phyloP scores from a whole-genome alignment of 2,797 vertebrate genomes.

The Anniella stebbinsi region DNA sequence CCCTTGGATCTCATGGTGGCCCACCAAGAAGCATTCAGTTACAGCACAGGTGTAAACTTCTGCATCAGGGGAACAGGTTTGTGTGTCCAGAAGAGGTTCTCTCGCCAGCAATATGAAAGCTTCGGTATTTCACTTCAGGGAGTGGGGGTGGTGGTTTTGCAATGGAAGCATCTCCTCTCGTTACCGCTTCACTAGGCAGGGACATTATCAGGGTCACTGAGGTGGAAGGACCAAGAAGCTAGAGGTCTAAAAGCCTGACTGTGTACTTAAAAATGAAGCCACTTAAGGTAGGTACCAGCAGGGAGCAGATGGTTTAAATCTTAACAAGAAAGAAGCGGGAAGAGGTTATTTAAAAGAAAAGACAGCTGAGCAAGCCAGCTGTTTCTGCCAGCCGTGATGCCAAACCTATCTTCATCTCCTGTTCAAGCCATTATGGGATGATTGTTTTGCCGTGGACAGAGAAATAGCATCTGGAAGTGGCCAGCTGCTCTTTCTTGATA shows the following conservation, averaged over 20 bases:
- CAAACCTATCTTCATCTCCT: not conserved
- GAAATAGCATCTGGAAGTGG: conserved; percentile 30
- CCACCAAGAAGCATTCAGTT: conserved; percentile 28
- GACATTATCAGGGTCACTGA: conserved; percentile 67
- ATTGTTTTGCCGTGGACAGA: conserved; percentile 45
- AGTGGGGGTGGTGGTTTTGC: conserved; percentile 28
- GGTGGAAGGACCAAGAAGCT: conserved; percentile 58
- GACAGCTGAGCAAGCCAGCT: conserved; percentile 2
- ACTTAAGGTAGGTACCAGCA: conserved; percentile 49
- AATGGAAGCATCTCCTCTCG: conserved; percentile 55
- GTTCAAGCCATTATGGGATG: not conserved
- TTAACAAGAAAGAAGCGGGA: conserved; percentile 30
- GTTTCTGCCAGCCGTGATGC: not conserved
- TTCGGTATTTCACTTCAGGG: conserved; percentile 64
- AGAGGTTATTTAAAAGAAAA: conserved; percentile 49
- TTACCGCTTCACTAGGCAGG: conserved; percentile 66
- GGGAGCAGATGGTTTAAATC: conserved; percentile 57
- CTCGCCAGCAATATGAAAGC: conserved; percentile 61
- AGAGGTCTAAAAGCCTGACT: conserved; percentile 51
- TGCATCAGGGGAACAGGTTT: conserved; percentile 47
- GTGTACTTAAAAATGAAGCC: conserved; percentile 24
- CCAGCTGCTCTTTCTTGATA: conserved; percentile 42
- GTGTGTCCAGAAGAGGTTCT: conserved; percentile 57
- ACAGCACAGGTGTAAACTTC: conserved; percentile 35
- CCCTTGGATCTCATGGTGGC: not conserved